Percentiles rank a stretch among this genome's conserved stretches.
phyloP scores from a whole-genome alignment of 2,113 vertebrate species.

The Columbina picui region DNA sequence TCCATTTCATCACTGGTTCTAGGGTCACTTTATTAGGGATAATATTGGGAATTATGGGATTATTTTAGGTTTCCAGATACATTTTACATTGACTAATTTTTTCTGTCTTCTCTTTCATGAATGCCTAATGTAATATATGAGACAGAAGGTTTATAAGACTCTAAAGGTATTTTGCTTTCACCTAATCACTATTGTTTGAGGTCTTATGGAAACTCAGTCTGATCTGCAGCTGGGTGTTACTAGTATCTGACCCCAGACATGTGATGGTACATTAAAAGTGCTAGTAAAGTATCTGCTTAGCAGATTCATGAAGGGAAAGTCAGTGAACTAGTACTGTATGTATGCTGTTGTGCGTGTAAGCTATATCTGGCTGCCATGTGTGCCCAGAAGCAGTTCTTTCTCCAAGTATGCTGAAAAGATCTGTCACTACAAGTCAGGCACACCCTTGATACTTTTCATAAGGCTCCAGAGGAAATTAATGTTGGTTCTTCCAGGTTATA shows the following conservation, averaged over 20 bases:
- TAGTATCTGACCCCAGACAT: conserved; percentile 26
- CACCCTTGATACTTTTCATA: conserved; percentile 67
- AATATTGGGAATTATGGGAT: conserved; percentile 45
- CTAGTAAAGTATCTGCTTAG: conserved; percentile 53
- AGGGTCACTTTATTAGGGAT: conserved; percentile 5
- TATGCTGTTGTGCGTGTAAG: accelerated
- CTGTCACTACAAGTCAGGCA: conserved; percentile 67
- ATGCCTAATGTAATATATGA: neutral
- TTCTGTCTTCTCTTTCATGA: conserved; percentile 37
- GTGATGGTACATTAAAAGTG: conserved; percentile 40
- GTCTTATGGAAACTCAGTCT: neutral
- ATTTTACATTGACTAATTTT: conserved; percentile 36
- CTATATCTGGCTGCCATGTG: conserved; percentile 66
- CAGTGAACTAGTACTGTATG: conserved; percentile 28
- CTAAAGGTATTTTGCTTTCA: conserved; percentile 28
- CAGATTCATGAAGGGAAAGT: conserved; percentile 7
- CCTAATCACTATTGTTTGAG: conserved; percentile 22
- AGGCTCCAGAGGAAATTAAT: conserved; percentile 69
- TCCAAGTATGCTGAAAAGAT: conserved; percentile 60
- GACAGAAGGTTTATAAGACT: conserved; percentile 7
- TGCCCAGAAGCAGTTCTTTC: conserved; percentile 60
- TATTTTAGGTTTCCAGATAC: neutral
- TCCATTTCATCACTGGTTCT: conserved; percentile 22
- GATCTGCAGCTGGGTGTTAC: conserved; percentile 27
- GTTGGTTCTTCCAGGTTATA: conserved; percentile 37